Evolutionary conservation across 2,113 vertebrate species (phyloP).

Genomic region (Fregata magnificens): DNA sequence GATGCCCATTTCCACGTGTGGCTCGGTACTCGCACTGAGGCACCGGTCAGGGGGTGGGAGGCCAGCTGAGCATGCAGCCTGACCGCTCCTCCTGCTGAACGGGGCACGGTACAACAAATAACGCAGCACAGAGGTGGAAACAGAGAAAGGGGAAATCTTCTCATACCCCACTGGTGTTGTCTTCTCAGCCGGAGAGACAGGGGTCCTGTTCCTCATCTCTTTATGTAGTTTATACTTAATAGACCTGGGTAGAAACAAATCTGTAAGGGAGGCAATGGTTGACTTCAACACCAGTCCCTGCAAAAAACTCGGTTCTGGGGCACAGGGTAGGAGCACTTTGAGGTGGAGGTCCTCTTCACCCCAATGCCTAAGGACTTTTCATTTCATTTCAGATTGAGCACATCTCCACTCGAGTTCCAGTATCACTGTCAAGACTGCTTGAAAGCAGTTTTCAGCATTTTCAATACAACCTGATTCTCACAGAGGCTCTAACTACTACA

Average conservation of each 20-base stretch:
- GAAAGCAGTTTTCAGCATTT: not conserved
- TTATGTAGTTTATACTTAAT: not conserved
- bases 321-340: not conserved
- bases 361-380: not conserved
- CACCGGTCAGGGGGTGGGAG: not conserved
- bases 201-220: not conserved
- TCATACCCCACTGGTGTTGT: fast-evolving
- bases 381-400: not conserved
- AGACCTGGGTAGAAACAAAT: not conserved
- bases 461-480: not conserved
- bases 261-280: not conserved
- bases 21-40: no score
- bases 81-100: not conserved
- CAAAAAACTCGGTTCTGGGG: not conserved
- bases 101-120: not conserved
- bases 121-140: not conserved
- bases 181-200: not conserved
- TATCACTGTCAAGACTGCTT: not conserved
- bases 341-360: not conserved
- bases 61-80: not conserved
- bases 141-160: not conserved
- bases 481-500: fast-evolving
- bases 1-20: fast-evolving
- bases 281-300: not conserved
- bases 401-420: not conserved